Percentiles rank a stretch among this genome's conserved stretches.
phyloP scores from a whole-genome alignment of 2,113 vertebrate genomes.

The Piliocolobus tephrosceles region DNA sequence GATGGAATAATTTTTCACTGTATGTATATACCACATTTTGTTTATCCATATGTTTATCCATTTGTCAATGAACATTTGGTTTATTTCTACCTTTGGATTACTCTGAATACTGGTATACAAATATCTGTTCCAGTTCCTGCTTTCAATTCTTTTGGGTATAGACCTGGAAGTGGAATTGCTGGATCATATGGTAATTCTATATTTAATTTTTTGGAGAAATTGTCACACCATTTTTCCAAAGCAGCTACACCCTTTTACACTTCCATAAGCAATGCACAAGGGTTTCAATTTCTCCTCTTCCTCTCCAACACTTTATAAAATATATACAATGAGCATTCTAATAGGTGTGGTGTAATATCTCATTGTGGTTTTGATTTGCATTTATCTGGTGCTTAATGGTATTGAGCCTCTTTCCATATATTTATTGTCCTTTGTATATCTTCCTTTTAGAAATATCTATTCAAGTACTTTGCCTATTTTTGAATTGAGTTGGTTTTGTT shows the following conservation, averaged over 20 bases:
- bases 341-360: not conserved
- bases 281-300: not conserved
- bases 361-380: not conserved
- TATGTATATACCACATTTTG: not conserved
- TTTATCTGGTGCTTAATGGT: not conserved
- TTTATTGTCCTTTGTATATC: not conserved
- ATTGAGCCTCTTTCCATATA: not conserved
- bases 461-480: not conserved
- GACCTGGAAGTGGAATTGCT: not conserved
- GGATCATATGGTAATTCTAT: not conserved
- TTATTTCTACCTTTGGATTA: not conserved
- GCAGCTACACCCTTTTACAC: not conserved
- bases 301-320: not conserved
- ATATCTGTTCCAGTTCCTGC: not conserved
- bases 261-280: not conserved
- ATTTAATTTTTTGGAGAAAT: not conserved
- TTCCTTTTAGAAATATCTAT: conserved; percentile 22
- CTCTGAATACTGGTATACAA: not conserved
- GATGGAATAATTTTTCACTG: not conserved
- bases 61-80: not conserved
- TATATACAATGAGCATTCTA: not conserved
- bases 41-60: not conserved
- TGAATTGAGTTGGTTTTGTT: not conserved
- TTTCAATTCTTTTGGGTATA: not conserved
- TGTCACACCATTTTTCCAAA: not conserved